Percentiles rank a stretch among this genome's conserved stretches.
Evolutionary conservation across 2,797 vertebrate genomes (phyloP).

Genomic region (Syngnathus rostellatus): DNA sequence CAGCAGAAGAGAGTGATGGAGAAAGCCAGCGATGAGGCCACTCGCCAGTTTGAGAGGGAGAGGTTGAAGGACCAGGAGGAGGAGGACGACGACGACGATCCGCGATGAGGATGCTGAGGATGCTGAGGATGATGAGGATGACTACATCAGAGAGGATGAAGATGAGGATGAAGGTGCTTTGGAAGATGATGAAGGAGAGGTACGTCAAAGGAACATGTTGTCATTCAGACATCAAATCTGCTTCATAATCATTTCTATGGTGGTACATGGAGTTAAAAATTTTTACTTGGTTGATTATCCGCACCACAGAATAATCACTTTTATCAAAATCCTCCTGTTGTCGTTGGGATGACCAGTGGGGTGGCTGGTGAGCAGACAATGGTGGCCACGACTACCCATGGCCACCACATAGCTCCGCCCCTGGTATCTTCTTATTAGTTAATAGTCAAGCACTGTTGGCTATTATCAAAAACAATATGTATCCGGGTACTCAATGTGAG

Average conservation of each 20-base stretch:
- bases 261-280: too few relatives aligned
- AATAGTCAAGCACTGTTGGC: too few relatives aligned
- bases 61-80: constrained; percentile 40
- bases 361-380: too few relatives aligned
- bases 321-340: too few relatives aligned
- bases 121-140: constrained; percentile 33
- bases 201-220: constrained; percentile 17
- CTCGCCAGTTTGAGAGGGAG: constrained; percentile 71
- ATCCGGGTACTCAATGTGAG: not conserved
- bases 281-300: too few relatives aligned
- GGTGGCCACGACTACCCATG: too few relatives aligned
- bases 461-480: not conserved
- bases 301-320: too few relatives aligned
- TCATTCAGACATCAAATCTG: not conserved
- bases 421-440: too few relatives aligned
- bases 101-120: constrained; percentile 17
- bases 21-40: constrained; percentile 77
- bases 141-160: constrained; percentile 51
- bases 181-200: constrained; percentile 60
- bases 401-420: too few relatives aligned
- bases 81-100: constrained; percentile 25
- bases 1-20: constrained; percentile 75
- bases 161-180: constrained; percentile 33
- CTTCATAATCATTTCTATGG: not conserved
- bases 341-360: too few relatives aligned